Evolutionary conservation across 2,888 invertebrate species (phyloP).

Genomic region (Heteromyza rotundicornis): DNA sequence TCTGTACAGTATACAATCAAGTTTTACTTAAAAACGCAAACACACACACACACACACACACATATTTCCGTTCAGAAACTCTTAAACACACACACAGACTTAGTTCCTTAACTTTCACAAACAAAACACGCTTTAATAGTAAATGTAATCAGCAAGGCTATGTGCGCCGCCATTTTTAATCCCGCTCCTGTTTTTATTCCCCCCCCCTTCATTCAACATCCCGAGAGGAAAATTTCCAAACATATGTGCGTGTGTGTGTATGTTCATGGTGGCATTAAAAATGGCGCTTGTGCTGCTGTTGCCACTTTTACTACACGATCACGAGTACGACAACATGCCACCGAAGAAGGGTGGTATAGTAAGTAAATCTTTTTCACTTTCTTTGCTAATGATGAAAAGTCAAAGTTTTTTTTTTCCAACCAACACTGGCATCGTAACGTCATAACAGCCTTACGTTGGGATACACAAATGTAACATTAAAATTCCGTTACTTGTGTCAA

Average conservation of each 20-base stretch:
- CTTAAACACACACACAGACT: background rate
- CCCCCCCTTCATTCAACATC: too few species aligned
- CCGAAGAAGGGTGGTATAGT: too few species aligned
- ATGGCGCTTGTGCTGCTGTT: slow-evolving; percentile 9
- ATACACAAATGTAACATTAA: slow-evolving; percentile 10
- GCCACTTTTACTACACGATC: background rate
- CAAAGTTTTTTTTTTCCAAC: slow-evolving; percentile 4
- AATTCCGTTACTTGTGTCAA: slow-evolving; percentile 1
- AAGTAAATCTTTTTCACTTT: background rate
- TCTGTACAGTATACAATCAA: slow-evolving; percentile 4
- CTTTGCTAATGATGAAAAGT: slow-evolving; percentile 14
- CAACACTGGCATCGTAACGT: background rate
- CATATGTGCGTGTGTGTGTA: slow-evolving; percentile 5
- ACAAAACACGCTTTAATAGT: background rate
- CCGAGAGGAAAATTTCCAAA: too few species aligned
- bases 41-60: background rate
- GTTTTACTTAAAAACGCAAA: slow-evolving; percentile 1
- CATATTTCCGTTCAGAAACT: background rate
- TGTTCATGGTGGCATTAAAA: background rate
- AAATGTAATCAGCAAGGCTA: background rate
- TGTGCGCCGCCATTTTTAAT: background rate
- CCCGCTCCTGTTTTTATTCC: too few species aligned
- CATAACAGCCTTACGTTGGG: background rate
- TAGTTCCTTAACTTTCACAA: slow-evolving; percentile 3
- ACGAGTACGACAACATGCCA: background rate